Evolutionary conservation across 2,888 invertebrate species (phyloP), one percentile per base, ranked within the genome.

Genomic region (Clusia tigrina): DNA sequence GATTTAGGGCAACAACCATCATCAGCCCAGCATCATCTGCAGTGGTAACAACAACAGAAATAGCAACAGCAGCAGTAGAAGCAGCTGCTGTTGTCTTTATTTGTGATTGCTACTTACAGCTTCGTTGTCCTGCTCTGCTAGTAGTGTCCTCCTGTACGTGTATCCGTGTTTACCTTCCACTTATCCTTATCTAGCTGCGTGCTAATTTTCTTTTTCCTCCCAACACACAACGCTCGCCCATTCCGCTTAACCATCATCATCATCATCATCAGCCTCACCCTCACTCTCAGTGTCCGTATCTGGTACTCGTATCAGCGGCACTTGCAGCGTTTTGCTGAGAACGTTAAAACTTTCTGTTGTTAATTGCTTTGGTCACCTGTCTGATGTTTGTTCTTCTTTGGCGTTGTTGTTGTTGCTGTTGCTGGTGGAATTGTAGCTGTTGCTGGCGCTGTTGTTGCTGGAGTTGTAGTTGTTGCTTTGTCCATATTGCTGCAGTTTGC

Each of bases 331-430:
- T 12, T 52, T 12, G 52, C 5, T 10, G 22, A 23, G 5, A n/a
- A 52, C 52, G 52, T 52, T 52, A 52, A 24, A 52, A 52, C 63
- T 67, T 65, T 63, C 66, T 61, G 12, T 42, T 78, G 78, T 77
- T 79, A 79, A 79, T 80, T 79, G 79, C 75, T 79, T 77, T 73
- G 76, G 78, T 78, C 79, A 79, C 79, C 79, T 78, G 78, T 76
- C 78, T 62, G 57, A 56, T 26, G 74, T 71, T 69, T 76, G 77
- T 77, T 77, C 74, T 77, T 22, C 48, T 20, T 48, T 56, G 20
- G 25, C 42, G 55, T 52, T 54, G 48, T 37, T 25, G 15, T 52
- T 46, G 53, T 37, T 57, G 53, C 38, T 58, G 51, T 55, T 58
- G 51, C 26, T 18, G 32, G 32, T 25, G 48, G 6, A 32, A 32